Base-by-base conservation (phyloP, 2,888 invertebrate genomes). In the Drosophila kanekoi region DNA sequence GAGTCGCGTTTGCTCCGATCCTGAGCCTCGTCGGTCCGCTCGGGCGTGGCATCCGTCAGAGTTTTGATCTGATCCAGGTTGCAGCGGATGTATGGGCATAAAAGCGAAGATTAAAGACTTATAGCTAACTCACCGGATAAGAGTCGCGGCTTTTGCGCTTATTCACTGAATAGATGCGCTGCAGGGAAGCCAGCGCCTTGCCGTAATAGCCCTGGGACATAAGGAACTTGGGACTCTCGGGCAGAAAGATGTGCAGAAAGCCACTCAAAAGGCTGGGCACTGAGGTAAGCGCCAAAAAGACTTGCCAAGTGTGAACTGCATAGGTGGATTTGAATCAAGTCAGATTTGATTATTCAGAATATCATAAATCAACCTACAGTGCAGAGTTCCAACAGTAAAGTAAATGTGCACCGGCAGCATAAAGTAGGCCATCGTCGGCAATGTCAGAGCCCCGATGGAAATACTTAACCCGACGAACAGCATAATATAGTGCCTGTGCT, bases 361-460 rank as follows among this genome's bases (percentile, higher is more conserved):
- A 18, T 44, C 10, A 41, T 14, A 9, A 4, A 14, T 8, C 3
- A 11, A 78, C 59, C n/a, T 48, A 85, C 87, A 81, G 33, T 67
- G 40, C 45, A 66, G 20, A n/a, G 20, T 1, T 5, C 70, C 72
- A 40, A 87, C 20, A 10, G 61, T 49, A 37, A 81, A 75, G 13
- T 14, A 47, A 13, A 84, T 45, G 10, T 52, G 49, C 52, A 94
- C 92, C 0, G 96, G 95, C 65, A 97, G 93, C 33, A 97, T 91
- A 3, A 93, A 90, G 95, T 96, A 96, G 4, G 96, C 96, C 52
- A 97, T 86, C 38, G 94, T 92, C 23, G 96, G 95, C 61, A 96
- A 92, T 5, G 94, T 90, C 61, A 95, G 93, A 79, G 93, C 95
- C 20, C 94, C 95, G n/a, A 94, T 81, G 48, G 95, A 94, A 78